Evolutionary conservation across 2,113 vertebrate species (phyloP).

Genomic region (Desmodus rotundus): DNA sequence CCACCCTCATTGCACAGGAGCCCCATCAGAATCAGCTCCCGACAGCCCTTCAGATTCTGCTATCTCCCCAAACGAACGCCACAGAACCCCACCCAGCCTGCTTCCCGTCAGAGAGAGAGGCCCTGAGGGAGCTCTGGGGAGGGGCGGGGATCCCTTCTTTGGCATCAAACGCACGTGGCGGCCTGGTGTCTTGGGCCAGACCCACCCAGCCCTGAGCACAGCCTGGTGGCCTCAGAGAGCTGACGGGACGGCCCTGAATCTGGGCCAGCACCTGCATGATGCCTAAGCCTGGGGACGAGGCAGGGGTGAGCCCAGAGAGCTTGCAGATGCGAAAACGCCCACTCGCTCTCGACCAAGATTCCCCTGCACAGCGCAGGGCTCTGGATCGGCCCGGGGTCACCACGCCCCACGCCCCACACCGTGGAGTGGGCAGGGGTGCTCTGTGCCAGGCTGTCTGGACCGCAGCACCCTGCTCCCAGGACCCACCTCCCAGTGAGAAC

Average conservation of each 20-base stretch:
- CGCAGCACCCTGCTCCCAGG: too few species aligned
- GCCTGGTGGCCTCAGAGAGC: background rate
- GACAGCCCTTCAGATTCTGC: background rate
- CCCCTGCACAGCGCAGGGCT: accelerated
- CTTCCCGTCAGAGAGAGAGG: conserved; percentile 10
- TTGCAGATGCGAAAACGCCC: accelerated
- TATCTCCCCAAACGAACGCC: conserved; percentile 28
- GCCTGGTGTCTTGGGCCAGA: background rate
- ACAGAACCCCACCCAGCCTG: background rate
- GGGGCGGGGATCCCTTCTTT: background rate
- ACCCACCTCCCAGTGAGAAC: too few species aligned
- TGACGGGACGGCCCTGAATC: accelerated
- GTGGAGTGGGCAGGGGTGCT: too few species aligned
- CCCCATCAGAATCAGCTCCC: background rate
- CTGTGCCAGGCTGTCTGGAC: too few species aligned
- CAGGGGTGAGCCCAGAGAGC: accelerated
- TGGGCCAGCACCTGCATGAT: background rate
- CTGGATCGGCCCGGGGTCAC: too few species aligned
- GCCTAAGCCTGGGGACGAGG: accelerated
- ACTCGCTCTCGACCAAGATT: accelerated
- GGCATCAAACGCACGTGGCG: background rate
- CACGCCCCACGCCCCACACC: too few species aligned
- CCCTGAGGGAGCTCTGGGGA: background rate
- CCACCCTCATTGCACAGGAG: background rate
- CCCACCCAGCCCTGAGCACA: background rate